Percentiles rank a stretch among this genome's conserved stretches.
phyloP scores from a whole-genome alignment of 2,113 vertebrate genomes.

The Xiphias gladius region DNA sequence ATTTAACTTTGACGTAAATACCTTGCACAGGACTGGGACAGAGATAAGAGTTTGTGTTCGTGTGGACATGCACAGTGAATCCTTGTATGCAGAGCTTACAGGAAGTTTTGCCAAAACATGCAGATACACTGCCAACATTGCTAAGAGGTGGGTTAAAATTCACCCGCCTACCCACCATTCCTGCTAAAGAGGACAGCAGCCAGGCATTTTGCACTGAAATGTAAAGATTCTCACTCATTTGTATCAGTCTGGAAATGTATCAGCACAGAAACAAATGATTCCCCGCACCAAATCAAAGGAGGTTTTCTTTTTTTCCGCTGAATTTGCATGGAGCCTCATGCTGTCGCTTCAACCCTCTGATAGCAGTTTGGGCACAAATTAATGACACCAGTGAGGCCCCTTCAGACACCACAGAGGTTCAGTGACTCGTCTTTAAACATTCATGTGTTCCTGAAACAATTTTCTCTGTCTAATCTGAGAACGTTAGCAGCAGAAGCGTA shows the following conservation, averaged over 20 bases:
- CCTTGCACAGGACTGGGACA: constrained; percentile 26
- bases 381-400: constrained; percentile 70
- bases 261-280: constrained; percentile 59
- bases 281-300: constrained; percentile 34
- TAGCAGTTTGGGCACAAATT: constrained; percentile 76
- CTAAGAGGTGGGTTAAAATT: constrained; percentile 69
- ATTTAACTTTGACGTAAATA: constrained; percentile 54
- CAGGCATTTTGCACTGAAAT: constrained; percentile 45
- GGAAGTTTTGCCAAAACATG: constrained; percentile 65
- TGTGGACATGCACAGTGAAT: constrained; percentile 44
- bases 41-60: constrained; percentile 53
- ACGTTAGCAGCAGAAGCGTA: constrained; percentile 63
- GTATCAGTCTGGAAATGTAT: constrained; percentile 48
- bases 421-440: constrained; percentile 84
- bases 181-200: constrained; percentile 30
- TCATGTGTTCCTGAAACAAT: constrained; percentile 81
- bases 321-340: constrained; percentile 59
- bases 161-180: constrained; percentile 13
- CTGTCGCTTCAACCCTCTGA: constrained; percentile 66
- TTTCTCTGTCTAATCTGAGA: constrained; percentile 83
- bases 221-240: constrained; percentile 56
- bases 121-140: constrained; percentile 66
- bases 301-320: constrained; percentile 30
- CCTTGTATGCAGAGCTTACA: constrained; percentile 63
- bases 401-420: constrained; percentile 70